phyloP scores from a whole-genome alignment of 1,140 invertebrate genomes.

The Philopotamus ludificatus region DNA sequence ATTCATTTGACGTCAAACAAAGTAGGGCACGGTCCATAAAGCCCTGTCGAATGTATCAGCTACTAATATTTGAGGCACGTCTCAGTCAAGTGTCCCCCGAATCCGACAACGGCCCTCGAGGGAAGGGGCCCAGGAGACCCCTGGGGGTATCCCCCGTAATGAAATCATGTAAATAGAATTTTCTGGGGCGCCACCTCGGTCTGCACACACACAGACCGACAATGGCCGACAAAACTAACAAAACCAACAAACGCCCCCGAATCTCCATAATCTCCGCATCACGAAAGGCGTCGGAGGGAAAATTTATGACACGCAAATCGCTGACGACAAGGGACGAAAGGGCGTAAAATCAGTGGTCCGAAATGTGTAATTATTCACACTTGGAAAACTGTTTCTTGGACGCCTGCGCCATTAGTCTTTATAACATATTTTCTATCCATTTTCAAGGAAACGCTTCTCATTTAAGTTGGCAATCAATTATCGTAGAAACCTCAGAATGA shows the following conservation, averaged over 20 bases:
- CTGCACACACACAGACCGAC: not conserved
- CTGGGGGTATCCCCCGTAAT: constrained; percentile 25
- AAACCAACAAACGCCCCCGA: too few relatives aligned
- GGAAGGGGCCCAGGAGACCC: not conserved
- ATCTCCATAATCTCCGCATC: not conserved
- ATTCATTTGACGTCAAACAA: not conserved
- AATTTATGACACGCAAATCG: constrained; percentile 29
- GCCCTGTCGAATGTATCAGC: constrained; percentile 6
- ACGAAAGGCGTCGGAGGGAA: not conserved
- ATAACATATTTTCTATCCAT: too few relatives aligned
- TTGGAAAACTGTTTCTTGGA: too few relatives aligned
- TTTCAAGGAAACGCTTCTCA: too few relatives aligned
- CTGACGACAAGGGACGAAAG: constrained; percentile 15
- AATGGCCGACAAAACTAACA: not conserved
- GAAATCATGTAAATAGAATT: constrained; percentile 35
- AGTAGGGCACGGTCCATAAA: constrained; percentile 17
- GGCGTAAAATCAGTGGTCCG: too few relatives aligned
- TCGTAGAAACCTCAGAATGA: too few relatives aligned
- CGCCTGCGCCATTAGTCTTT: too few relatives aligned
- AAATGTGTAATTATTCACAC: too few relatives aligned
- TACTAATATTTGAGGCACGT: constrained; percentile 17
- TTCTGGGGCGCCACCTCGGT: not conserved
- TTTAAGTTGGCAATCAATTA: too few relatives aligned
- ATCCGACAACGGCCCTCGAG: constrained; percentile 5
- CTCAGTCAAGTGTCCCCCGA: not conserved